These are phyloP conservation scores for Aegotheles bennettii DNA, from an alignment of 2,113 vertebrate genomes.

Conservation along the genomic window DNA sequence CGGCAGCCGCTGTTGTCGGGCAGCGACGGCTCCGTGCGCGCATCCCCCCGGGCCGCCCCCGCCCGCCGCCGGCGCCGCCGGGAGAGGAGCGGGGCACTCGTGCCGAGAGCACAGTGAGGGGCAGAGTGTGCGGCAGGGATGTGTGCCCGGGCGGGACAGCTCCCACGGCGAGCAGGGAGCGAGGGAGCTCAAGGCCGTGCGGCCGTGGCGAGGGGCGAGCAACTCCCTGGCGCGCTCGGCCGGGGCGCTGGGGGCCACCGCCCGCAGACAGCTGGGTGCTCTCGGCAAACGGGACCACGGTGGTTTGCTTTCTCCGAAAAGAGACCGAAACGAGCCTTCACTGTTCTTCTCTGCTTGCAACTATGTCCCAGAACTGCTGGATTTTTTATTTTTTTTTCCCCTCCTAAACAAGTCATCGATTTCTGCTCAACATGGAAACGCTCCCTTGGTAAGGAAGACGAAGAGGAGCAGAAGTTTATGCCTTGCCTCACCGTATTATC, in stretches of 20 bases:
- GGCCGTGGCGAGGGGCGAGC: background rate
- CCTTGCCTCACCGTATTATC: background rate
- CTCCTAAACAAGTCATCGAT: background rate
- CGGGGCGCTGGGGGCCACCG: background rate
- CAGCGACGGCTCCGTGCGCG: background rate
- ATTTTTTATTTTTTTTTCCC: accelerated
- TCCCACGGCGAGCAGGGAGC: background rate
- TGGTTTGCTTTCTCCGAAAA: background rate
- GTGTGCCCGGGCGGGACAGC: slow-evolving; percentile 41
- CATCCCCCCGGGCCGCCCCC: background rate
- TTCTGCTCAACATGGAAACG: background rate
- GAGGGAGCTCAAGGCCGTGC: background rate
- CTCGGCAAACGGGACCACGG: no score
- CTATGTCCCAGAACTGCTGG: background rate
- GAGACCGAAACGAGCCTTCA: accelerated
- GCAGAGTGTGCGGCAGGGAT: slow-evolving; percentile 45
- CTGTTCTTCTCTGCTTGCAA: accelerated
- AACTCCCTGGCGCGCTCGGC: background rate
- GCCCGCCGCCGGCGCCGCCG: background rate
- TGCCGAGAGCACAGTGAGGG: slow-evolving; percentile 49
- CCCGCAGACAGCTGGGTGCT: background rate
- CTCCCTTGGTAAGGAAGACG: background rate
- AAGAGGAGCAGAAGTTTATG: background rate
- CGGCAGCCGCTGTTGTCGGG: no score
- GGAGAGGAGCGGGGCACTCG: background rate